Evolutionary conservation across 2,797 vertebrate genomes (phyloP).

Genomic region (Bothrops alternatus): DNA sequence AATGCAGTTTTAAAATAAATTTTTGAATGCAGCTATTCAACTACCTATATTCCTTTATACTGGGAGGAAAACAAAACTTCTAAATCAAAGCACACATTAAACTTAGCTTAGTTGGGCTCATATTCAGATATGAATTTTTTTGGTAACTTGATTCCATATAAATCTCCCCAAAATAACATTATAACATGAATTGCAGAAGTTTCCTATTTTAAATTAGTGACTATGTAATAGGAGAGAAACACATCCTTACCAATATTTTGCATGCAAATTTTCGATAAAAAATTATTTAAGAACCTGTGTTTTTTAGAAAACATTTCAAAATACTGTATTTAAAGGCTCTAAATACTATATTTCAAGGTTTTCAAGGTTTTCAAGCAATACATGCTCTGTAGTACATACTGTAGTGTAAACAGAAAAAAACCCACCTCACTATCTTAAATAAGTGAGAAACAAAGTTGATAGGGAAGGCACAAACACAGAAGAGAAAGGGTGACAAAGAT

Average conservation of each 20-base stretch:
- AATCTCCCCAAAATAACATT: background rate
- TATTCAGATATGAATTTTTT: background rate
- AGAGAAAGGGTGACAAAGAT: background rate
- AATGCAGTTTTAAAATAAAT: background rate
- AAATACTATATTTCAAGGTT: background rate
- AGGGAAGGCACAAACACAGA: background rate
- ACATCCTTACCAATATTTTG: background rate
- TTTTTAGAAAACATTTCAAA: background rate
- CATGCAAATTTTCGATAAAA: background rate
- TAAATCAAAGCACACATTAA: background rate
- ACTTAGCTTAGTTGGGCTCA: background rate
- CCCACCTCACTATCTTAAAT: background rate
- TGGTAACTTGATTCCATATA: background rate
- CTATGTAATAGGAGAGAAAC: background rate
- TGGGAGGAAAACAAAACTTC: background rate
- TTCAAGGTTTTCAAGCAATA: background rate
- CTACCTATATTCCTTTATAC: background rate
- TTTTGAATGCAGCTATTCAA: background rate
- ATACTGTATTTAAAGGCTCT: no score
- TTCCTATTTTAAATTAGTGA: background rate
- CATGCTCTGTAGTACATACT: background rate
- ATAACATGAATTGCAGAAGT: background rate
- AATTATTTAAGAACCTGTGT: background rate
- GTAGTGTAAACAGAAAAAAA: background rate
- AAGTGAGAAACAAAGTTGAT: background rate